Conservation (phyloP, 2,113 vertebrate genomes). For the Pangasianodon hypophthalmus region DNA sequence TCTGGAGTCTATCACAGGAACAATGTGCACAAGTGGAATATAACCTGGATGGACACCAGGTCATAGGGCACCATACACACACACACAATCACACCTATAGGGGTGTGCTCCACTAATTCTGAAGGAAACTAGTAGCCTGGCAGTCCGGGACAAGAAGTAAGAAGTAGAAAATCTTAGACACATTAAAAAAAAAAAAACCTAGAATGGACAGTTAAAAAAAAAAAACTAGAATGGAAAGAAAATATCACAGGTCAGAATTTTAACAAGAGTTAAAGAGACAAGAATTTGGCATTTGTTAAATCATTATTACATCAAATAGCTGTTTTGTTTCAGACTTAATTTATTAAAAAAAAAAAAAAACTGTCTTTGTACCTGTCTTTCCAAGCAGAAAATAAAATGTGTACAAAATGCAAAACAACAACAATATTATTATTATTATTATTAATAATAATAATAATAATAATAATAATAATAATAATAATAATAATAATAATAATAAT, state of each 20-base stretch:
- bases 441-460: background rate
- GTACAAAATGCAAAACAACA: background rate
- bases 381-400: background rate
- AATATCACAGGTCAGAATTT: background rate
- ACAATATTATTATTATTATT: background rate
- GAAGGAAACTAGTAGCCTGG: background rate
- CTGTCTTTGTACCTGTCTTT: background rate
- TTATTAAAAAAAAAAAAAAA: background rate
- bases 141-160: background rate
- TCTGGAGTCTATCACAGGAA: background rate
- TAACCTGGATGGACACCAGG: background rate
- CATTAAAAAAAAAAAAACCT: background rate
- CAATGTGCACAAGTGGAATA: background rate
- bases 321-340: background rate
- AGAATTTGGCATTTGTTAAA: background rate
- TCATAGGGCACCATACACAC: background rate
- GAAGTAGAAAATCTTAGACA: background rate
- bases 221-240: background rate
- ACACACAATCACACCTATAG: background rate
- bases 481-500: background rate
- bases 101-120: background rate
- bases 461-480: background rate
- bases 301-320: background rate
- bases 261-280: background rate
- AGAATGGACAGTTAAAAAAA: background rate